Percentiles rank a stretch among this genome's conserved stretches.
phyloP scores from a whole-genome alignment of 1,140 invertebrate genomes.

The Melanaphis sacchari region DNA sequence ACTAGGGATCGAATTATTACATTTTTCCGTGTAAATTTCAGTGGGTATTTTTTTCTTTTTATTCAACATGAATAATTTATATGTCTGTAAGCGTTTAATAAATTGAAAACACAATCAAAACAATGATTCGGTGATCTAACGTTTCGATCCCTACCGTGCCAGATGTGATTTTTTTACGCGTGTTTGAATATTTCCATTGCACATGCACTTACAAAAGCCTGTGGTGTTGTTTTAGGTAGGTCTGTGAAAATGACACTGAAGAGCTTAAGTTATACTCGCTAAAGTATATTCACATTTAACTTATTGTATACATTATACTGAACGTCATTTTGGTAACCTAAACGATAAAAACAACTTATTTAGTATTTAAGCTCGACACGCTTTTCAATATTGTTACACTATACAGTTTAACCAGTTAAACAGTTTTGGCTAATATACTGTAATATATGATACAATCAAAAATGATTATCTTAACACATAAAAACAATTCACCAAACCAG shows the following conservation, averaged over 20 bases:
- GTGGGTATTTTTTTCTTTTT: background rate
- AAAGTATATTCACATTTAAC: slow-evolving; percentile 49
- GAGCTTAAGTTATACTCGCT: slow-evolving; percentile 57
- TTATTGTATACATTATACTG: slow-evolving; percentile 53
- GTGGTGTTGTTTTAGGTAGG: slow-evolving; percentile 49
- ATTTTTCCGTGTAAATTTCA: slow-evolving; percentile 3
- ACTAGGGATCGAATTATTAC: slow-evolving; percentile 42
- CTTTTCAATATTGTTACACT: slow-evolving; percentile 33
- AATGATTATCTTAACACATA: slow-evolving; percentile 19
- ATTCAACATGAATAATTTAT: background rate
- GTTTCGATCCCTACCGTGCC: slow-evolving; percentile 34
- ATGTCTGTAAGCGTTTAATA: background rate
- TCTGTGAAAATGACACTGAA: slow-evolving; percentile 46
- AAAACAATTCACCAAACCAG: slow-evolving; percentile 16
- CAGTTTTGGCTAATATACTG: background rate
- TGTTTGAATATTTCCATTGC: slow-evolving; percentile 40
- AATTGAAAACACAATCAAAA: background rate
- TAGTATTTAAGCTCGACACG: slow-evolving; percentile 43
- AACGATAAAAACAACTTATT: slow-evolving; percentile 39
- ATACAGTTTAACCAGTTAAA: slow-evolving; percentile 13
- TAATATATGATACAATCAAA: slow-evolving; percentile 5
- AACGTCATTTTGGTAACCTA: slow-evolving; percentile 57
- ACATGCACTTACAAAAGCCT: slow-evolving; percentile 45
- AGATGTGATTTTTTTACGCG: slow-evolving; percentile 36
- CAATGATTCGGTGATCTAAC: background rate